Evolutionary conservation across 2,113 vertebrate species (phyloP).

Genomic region (Sceloporus tristichus): DNA sequence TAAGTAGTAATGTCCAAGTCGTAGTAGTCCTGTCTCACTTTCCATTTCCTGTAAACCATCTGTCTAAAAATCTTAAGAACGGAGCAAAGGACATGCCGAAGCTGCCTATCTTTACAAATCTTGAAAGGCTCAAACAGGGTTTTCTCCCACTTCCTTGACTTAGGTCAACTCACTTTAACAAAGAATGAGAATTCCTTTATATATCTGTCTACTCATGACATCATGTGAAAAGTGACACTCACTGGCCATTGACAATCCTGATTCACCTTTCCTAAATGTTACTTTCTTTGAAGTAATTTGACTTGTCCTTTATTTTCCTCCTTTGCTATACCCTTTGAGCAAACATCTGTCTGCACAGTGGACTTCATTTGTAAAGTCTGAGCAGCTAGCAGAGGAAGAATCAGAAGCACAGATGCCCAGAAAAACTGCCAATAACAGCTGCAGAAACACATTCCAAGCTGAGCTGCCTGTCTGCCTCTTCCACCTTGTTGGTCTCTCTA

Average conservation of each 20-base stretch:
- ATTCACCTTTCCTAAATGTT: fast-evolving
- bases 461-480: neutral
- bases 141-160: neutral
- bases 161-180: constrained; percentile 7
- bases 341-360: neutral
- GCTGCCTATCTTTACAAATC: neutral
- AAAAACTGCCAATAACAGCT: neutral
- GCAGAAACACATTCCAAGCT: neutral
- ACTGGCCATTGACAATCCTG: fast-evolving
- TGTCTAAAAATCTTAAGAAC: neutral
- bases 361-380: neutral
- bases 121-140: neutral
- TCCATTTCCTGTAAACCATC: no score
- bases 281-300: neutral
- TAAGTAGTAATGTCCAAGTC: no score
- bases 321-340: fast-evolving
- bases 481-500: neutral
- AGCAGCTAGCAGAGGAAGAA: neutral
- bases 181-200: constrained; percentile 4
- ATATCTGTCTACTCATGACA: neutral
- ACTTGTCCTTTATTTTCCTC: neutral
- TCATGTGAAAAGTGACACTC: neutral
- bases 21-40: no score
- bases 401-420: neutral
- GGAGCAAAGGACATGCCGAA: neutral